Evolutionary conservation across 2,888 invertebrate species (phyloP), one percentile per base, ranked within the genome.

Genomic region (Athetis lepigone): DNA sequence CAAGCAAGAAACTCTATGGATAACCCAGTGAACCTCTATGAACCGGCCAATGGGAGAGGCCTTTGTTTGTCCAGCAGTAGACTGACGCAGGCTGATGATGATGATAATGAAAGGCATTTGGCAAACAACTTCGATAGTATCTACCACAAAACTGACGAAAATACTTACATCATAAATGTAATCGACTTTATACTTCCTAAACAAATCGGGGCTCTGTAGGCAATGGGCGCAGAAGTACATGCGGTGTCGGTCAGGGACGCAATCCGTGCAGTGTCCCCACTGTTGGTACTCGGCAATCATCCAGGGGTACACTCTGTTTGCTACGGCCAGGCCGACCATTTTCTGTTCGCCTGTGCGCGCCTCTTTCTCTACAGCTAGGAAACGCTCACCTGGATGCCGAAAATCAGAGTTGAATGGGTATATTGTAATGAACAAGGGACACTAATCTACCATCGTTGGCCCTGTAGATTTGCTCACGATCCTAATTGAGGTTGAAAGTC

Each of bases 161-260:
- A 19, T n/a, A 82, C 88, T 86, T 52, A 96, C 96, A 75, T 96
- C 95, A 82, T 95, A 96, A 54, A 96, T 88, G 77, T 91, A 95
- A 8, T 89, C 83, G 0, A 90, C 89, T 0, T 92, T 75, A 46
- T 89, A 95, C 69, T 92, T 94, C 21, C 88, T 77, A 82, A 94
- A 96, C 3, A 96, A 70, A 49, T 95, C 86, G 0, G 96, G 93
- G 3, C 86, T 88, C 70, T 90, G 87, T 62, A 94, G 85, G 56
- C 95, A 88, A 70, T 96, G 95, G 0, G 96, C 95, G 37, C 83
- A 85, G 84, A 96, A 96, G 77, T 95, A 93, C 84, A 95, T 91
- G 21, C 95, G 82, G 57, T 94, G 78, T 29, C 89, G 85, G 58
- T 95, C 93, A 0, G 95, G 90, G 2, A 63, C 81, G 9, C 90